Conservation (phyloP, 1,140 invertebrate species). For the Ceratoteleas bidentatus region DNA sequence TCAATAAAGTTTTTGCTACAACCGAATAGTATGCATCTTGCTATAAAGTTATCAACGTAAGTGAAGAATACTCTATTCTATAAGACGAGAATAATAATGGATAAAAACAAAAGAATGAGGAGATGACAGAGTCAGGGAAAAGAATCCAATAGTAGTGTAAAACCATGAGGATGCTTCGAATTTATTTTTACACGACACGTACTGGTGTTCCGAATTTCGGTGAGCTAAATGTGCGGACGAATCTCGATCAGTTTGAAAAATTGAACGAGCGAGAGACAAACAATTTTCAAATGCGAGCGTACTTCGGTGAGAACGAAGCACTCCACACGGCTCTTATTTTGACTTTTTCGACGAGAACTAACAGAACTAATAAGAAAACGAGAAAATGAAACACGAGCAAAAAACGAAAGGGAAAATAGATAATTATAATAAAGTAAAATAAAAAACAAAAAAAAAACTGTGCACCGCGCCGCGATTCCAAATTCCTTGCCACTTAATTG, state of each 20-base stretch:
- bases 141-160: slow-evolving; percentile 67
- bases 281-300: slow-evolving; percentile 10
- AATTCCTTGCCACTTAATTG: slow-evolving; percentile 62
- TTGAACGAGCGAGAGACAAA: slow-evolving; percentile 19
- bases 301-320: slow-evolving; percentile 27
- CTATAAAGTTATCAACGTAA: no score
- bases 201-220: slow-evolving; percentile 71
- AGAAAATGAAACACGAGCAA: slow-evolving; percentile 1
- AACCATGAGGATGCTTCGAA: slow-evolving; percentile 77
- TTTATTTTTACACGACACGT: slow-evolving; percentile 81
- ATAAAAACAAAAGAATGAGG: slow-evolving; percentile 2
- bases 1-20: no score
- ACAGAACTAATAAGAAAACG: slow-evolving; percentile 10
- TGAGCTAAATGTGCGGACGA: slow-evolving; percentile 50
- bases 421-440: slow-evolving; percentile 27
- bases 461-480: slow-evolving; percentile 51
- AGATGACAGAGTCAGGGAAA: slow-evolving; percentile 3
- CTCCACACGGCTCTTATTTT: slow-evolving; percentile 29
- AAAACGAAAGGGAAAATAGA: slow-evolving; percentile 13
- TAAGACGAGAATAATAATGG: slow-evolving; percentile 68
- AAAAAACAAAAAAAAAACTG: slow-evolving; percentile 7
- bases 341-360: slow-evolving; percentile 15
- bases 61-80: no score
- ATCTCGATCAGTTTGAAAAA: slow-evolving; percentile 41
- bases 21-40: no score